Conservation (phyloP, 2,113 vertebrate genomes). For the Fukomys damarensis region DNA sequence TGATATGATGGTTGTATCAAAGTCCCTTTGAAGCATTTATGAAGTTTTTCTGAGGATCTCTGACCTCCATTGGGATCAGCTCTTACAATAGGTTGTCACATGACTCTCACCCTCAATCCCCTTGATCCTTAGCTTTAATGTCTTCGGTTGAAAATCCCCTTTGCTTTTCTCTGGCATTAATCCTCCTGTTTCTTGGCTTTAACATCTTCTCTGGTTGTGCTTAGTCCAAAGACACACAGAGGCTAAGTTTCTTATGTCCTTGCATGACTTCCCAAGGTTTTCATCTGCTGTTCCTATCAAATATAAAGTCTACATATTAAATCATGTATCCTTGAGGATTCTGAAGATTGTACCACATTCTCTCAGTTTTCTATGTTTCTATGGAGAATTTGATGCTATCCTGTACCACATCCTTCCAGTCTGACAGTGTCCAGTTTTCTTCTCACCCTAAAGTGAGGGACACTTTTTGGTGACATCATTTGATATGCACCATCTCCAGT, state of each 20-base stretch:
- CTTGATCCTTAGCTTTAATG: not conserved
- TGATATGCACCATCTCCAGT: not conserved
- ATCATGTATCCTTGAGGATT: not conserved
- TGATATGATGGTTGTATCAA: rapidly evolving
- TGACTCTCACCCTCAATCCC: not conserved
- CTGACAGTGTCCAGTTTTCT: not conserved
- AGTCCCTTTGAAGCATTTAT: not conserved
- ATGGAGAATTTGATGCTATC: not conserved
- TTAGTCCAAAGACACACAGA: not conserved
- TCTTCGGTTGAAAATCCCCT: not conserved
- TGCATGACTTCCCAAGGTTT: not conserved
- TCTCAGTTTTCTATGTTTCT: not conserved
- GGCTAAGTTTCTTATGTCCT: not conserved
- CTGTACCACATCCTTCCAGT: not conserved
- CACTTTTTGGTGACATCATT: not conserved
- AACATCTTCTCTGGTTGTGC: not conserved
- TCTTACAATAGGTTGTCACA: too few species aligned
- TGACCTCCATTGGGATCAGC: not conserved
- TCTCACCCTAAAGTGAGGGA: not conserved
- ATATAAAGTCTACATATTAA: not conserved
- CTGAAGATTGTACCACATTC: too few species aligned
- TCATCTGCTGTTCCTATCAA: not conserved
- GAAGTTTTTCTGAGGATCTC: not conserved
- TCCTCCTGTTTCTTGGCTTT: not conserved
- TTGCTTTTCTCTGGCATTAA: not conserved